Percentiles rank a stretch among this genome's conserved stretches.
Evolutionary conservation across 1,140 invertebrate species (phyloP).

Genomic region (Xylocopa sonorina): DNA sequence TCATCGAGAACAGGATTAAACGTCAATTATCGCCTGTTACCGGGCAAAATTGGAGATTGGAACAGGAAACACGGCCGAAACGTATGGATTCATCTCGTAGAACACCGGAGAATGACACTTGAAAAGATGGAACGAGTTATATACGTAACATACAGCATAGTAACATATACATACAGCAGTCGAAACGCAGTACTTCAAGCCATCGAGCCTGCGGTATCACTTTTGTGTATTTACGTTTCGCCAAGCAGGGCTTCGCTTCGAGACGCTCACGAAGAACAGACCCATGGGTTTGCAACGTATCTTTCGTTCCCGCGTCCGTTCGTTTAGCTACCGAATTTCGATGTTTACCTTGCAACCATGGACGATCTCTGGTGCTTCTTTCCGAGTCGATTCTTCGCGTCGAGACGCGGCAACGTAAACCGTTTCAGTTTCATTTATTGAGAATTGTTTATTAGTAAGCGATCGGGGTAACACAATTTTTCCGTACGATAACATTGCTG

Average conservation of each 20-base stretch:
- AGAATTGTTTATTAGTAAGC: constrained; percentile 11
- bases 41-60: not conserved
- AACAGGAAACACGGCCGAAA: not conserved
- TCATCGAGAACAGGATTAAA: not conserved
- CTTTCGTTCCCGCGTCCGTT: not conserved
- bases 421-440: not conserved
- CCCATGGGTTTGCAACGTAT: not conserved
- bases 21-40: not conserved
- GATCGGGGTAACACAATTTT: constrained; percentile 16
- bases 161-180: too few species aligned
- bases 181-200: constrained; percentile 37
- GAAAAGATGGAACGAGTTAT: not conserved
- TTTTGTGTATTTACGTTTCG: constrained; percentile 56
- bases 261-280: constrained; percentile 16
- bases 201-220: constrained; percentile 10
- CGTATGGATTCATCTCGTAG: not conserved
- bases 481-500: constrained; percentile 35
- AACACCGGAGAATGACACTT: not conserved
- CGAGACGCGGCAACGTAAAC: not conserved
- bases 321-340: not conserved
- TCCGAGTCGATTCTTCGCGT: not conserved
- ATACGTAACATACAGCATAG: too few species aligned
- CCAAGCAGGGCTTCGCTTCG: constrained; percentile 9
- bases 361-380: too few species aligned
- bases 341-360: not conserved